Conservation (phyloP, 2,888 invertebrate species). For the Meganola albula region DNA sequence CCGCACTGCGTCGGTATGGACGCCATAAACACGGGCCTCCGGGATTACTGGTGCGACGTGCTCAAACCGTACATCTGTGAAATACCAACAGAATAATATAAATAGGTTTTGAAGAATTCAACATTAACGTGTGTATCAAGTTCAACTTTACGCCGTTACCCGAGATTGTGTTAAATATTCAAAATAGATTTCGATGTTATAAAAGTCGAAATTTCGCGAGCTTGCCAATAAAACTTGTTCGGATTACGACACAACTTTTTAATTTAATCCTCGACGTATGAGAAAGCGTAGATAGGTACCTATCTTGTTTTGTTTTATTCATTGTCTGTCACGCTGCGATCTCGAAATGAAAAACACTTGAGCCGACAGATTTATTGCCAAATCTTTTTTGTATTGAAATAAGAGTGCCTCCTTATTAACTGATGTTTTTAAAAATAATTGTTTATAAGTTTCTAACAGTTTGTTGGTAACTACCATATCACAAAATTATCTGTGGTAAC, state of each 20-base stretch:
- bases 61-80: conserved; percentile 55
- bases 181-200: conserved; percentile 60
- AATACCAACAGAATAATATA: too few species aligned
- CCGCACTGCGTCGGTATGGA: conserved; percentile 62
- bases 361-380: conserved; percentile 23
- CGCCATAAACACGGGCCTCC: conserved; percentile 45
- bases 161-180: conserved; percentile 53
- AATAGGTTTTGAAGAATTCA: too few species aligned
- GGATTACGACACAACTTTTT: conserved; percentile 42
- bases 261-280: conserved; percentile 44
- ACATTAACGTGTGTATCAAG: conserved; percentile 15
- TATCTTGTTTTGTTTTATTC: conserved; percentile 30
- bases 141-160: conserved; percentile 23
- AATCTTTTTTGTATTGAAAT: conserved; percentile 11
- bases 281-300: conserved; percentile 29
- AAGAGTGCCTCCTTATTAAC: not conserved
- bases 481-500: not conserved
- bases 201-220: conserved; percentile 40
- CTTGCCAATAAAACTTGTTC: conserved; percentile 47
- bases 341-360: conserved; percentile 19
- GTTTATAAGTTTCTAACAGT: not conserved
- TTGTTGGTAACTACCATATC: not conserved
- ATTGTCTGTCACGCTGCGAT: conserved; percentile 20
- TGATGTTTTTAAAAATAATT: not conserved
- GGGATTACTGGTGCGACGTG: conserved; percentile 54